These are phyloP conservation scores for Aphodius granarius DNA, from an alignment of 2,888 invertebrate species.

Conservation along the genomic window DNA sequence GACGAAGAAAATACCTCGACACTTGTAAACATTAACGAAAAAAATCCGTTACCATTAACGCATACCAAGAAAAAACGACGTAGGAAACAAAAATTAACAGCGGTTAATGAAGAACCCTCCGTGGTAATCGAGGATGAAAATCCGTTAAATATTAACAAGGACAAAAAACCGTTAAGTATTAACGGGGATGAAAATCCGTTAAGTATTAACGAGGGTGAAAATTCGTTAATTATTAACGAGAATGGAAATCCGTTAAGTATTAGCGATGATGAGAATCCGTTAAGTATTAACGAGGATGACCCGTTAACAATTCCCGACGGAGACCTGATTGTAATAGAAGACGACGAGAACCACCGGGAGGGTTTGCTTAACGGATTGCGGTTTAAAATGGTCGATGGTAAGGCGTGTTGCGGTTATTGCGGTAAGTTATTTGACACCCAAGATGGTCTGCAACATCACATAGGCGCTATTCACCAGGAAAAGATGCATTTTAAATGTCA, in stretches of 20 bases:
- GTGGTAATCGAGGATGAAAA: background rate
- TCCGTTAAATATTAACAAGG: background rate
- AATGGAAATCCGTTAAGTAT: background rate
- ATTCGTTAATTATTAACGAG: background rate
- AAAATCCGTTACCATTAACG: background rate
- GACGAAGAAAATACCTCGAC: background rate
- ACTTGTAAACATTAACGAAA: too few species aligned
- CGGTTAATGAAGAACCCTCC: background rate
- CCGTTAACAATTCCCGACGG: background rate
- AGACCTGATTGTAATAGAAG: constrained; percentile 3
- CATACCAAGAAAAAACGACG: background rate
- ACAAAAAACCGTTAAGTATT: background rate
- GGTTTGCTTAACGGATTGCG: constrained; percentile 1
- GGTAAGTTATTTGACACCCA: constrained; percentile 29
- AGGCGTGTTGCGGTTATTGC: constrained; percentile 32
- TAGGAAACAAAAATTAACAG: background rate
- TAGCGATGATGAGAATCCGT: background rate
- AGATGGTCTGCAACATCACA: constrained; percentile 32
- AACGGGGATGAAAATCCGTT: background rate
- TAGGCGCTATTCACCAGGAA: constrained; percentile 34
- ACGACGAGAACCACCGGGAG: constrained; percentile 10
- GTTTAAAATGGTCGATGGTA: constrained; percentile 25
- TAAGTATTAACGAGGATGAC: too few species aligned
- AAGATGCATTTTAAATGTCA: constrained; percentile 34
- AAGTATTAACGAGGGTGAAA: background rate